These are phyloP conservation scores for Meandrina meandrites DNA, from an alignment of 92 coral and sea anemone species.

Conservation along the genomic window DNA sequence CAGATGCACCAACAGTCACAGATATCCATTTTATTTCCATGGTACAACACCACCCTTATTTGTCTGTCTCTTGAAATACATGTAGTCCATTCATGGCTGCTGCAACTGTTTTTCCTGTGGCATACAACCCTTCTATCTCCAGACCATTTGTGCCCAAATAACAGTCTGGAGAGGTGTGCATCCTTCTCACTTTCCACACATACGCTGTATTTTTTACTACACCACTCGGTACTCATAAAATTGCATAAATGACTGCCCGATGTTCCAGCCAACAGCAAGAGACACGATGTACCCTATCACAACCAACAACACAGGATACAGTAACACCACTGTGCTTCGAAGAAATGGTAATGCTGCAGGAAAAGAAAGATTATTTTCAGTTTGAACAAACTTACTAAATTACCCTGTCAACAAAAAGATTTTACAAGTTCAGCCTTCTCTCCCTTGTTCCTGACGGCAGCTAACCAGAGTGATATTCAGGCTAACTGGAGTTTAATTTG, in stretches of 20 bases:
- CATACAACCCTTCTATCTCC: background rate
- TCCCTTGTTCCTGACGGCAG: too few relatives aligned
- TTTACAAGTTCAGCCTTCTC: background rate
- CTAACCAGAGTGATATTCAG: too few relatives aligned
- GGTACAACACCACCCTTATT: background rate
- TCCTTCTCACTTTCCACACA: background rate
- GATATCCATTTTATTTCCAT: background rate
- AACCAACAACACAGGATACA: constrained; percentile 74
- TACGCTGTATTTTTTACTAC: background rate
- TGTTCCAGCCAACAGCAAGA: constrained; percentile 72
- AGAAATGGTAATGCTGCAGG: constrained; percentile 71
- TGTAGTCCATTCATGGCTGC: background rate
- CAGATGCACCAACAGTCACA: background rate
- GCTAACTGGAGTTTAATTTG: too few relatives aligned
- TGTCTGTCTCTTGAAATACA: background rate
- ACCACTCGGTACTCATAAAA: constrained; percentile 79
- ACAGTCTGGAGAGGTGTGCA: background rate
- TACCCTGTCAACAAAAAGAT: background rate
- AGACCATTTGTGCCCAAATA: background rate
- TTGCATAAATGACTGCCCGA: constrained; percentile 72
- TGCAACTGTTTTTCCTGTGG: background rate
- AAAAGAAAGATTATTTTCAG: background rate
- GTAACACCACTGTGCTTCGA: constrained; percentile 70
- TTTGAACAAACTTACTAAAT: background rate
- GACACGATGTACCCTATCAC: constrained; percentile 64